Conservation (phyloP, 2,888 invertebrate species). For the Thyatira batis region DNA sequence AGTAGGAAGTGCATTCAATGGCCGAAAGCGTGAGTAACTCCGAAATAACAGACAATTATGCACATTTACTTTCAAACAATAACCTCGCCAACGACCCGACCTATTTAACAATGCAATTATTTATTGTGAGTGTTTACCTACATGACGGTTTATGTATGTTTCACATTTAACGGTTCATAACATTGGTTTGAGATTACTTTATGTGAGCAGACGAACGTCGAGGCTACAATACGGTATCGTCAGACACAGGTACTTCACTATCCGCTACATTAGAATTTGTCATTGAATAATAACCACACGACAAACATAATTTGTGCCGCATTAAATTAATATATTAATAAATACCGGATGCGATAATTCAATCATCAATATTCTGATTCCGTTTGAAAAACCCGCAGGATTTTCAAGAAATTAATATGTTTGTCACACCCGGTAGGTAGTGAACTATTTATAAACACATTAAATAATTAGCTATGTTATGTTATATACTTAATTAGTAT, state of each 20-base stretch:
- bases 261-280: neutral
- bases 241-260: neutral
- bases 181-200: neutral
- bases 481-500: too few species aligned
- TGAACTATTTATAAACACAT: too few species aligned
- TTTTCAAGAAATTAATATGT: neutral
- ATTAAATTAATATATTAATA: neutral
- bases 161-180: neutral
- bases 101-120: conserved; percentile 11
- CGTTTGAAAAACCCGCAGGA: neutral
- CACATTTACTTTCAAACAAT: conserved; percentile 36
- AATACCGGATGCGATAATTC: neutral
- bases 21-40: conserved; percentile 58
- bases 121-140: conserved; percentile 3
- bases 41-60: conserved; percentile 30
- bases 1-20: conserved; percentile 47
- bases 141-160: conserved; percentile 1
- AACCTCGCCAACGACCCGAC: conserved; percentile 11
- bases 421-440: neutral
- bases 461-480: too few species aligned
- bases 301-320: neutral
- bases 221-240: neutral
- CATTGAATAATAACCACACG: conserved; percentile 1
- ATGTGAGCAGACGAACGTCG: neutral
- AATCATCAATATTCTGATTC: neutral